Evolutionary conservation across 2,797 vertebrate genomes (phyloP).

Genomic region (Semotilus atromaculatus): DNA sequence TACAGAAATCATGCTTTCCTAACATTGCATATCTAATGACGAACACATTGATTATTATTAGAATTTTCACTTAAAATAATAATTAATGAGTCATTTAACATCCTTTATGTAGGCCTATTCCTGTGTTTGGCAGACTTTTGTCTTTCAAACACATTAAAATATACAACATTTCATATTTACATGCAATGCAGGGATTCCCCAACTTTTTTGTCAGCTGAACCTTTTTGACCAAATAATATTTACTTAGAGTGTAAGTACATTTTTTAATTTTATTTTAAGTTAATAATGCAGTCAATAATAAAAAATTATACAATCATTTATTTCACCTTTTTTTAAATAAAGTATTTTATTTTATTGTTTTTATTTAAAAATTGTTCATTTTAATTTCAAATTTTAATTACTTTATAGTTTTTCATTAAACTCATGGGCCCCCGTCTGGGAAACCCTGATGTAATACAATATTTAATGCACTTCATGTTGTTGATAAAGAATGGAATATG

Average conservation of each 20-base stretch:
- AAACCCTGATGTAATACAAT: neutral
- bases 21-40: neutral
- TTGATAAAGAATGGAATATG: neutral
- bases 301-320: too few species aligned
- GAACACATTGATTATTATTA: neutral
- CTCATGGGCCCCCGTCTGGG: too few species aligned
- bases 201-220: neutral
- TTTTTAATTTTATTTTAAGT: too few species aligned
- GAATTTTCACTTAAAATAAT: neutral
- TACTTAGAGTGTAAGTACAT: too few species aligned
- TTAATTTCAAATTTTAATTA: too few species aligned
- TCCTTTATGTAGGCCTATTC: neutral
- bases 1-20: neutral
- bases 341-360: too few species aligned
- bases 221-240: neutral
- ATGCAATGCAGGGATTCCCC: neutral
- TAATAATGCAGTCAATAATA: neutral
- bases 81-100: neutral
- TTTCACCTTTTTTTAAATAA: too few species aligned
- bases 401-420: too few species aligned
- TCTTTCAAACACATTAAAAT: neutral
- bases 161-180: neutral
- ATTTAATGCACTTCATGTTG: neutral
- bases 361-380: too few species aligned
- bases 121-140: neutral